Conservation (phyloP, 2,888 invertebrate genomes). For the Merodon equestris region DNA sequence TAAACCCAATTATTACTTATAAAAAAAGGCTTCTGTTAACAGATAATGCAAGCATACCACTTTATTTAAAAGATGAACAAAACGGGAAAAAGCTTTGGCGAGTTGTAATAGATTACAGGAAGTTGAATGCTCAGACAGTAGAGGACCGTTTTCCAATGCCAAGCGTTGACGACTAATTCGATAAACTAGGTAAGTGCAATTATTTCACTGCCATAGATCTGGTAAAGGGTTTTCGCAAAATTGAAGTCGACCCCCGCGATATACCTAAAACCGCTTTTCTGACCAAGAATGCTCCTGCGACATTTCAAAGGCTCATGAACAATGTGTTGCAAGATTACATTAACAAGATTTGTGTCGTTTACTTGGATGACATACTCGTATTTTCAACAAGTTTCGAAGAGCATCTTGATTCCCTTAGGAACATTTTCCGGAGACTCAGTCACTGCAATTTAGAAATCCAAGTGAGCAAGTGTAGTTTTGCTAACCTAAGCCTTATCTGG, state of each 20-base stretch:
- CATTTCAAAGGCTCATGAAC: constrained; percentile 74
- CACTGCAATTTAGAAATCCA: constrained; percentile 50
- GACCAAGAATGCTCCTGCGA: constrained; percentile 70
- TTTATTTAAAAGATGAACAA: not conserved
- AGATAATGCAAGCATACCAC: too few species aligned
- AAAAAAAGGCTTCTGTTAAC: not conserved
- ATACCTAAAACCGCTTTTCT: constrained; percentile 72
- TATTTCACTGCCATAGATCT: constrained; percentile 70
- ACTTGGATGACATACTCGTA: constrained; percentile 72
- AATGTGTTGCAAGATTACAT: constrained; percentile 67
- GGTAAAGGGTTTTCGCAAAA: constrained; percentile 71
- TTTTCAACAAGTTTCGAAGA: constrained; percentile 61
- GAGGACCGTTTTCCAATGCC: constrained; percentile 48
- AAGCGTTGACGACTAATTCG: constrained; percentile 69
- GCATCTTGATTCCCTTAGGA: constrained; percentile 38
- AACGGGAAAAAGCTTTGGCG: not conserved
- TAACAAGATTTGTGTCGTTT: constrained; percentile 56
- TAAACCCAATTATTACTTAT: not conserved
- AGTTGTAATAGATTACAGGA: not conserved
- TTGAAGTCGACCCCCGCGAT: constrained; percentile 58
- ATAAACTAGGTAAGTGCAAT: constrained; percentile 61
- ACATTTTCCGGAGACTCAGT: constrained; percentile 13
- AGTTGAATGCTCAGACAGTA: not conserved
- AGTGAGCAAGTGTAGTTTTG: constrained; percentile 49
- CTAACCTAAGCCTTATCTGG: constrained; percentile 57